Percentiles rank a stretch among this genome's conserved stretches.
Conservation (phyloP, 2,888 invertebrate genomes). For the Drosophila lacicola region DNA sequence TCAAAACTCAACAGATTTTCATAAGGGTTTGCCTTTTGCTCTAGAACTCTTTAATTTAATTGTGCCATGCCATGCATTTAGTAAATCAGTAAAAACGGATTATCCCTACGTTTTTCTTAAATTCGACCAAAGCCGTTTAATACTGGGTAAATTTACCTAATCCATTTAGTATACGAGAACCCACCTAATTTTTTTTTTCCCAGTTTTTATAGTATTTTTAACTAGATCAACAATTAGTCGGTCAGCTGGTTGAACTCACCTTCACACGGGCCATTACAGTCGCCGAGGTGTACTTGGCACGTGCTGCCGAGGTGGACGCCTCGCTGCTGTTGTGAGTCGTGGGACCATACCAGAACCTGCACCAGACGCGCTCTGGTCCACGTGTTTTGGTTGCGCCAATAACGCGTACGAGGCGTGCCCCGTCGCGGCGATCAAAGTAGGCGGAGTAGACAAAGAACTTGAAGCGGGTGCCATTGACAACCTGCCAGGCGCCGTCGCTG, state of each 20-base stretch:
- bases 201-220: background rate
- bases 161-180: too few relatives aligned
- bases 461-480: conserved; percentile 87
- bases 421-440: conserved; percentile 91
- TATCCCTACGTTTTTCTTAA: too few relatives aligned
- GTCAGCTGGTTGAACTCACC: conserved; percentile 83
- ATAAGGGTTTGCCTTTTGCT: too few relatives aligned
- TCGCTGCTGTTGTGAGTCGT: conserved; percentile 51
- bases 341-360: conserved; percentile 90
- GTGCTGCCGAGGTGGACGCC: conserved; percentile 26
- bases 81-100: too few relatives aligned
- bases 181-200: too few relatives aligned
- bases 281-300: conserved; percentile 86
- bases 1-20: too few relatives aligned
- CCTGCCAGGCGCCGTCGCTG: conserved; percentile 92
- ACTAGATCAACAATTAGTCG: background rate
- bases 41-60: too few relatives aligned
- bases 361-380: conserved; percentile 92
- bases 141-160: too few relatives aligned
- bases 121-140: too few relatives aligned
- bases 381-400: conserved; percentile 96
- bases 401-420: conserved; percentile 89
- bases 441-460: conserved; percentile 97
- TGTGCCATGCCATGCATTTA: too few relatives aligned
- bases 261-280: conserved; percentile 92